Evolutionary conservation across 2,797 vertebrate genomes (phyloP).

Genomic region (Spheniscus humboldti): DNA sequence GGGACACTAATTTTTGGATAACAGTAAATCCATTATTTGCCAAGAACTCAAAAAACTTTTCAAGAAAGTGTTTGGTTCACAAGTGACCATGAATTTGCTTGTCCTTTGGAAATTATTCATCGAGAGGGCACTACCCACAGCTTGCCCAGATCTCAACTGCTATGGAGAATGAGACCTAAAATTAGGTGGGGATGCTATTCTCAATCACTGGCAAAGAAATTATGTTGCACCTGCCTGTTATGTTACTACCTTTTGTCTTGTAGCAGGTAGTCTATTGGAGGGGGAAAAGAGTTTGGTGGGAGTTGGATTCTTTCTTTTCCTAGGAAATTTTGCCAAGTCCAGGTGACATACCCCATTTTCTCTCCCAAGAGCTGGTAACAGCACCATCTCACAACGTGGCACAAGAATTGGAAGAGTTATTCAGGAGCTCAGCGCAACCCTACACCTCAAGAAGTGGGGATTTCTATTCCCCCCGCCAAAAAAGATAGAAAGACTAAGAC

Average conservation of each 20-base stretch:
- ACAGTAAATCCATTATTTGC: neutral
- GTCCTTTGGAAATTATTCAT: neutral
- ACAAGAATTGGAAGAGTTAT: neutral
- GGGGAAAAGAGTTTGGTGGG: neutral
- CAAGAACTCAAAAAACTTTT: neutral
- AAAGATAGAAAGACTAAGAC: neutral
- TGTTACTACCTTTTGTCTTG: neutral
- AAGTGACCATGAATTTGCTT: neutral
- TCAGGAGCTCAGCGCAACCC: neutral
- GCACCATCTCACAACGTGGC: neutral
- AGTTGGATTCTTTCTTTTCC: neutral
- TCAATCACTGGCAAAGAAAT: neutral
- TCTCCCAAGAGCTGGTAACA: neutral
- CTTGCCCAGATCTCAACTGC: neutral
- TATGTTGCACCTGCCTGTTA: neutral
- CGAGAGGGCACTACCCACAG: neutral
- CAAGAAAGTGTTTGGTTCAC: neutral
- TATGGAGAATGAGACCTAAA: neutral
- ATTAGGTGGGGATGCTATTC: neutral
- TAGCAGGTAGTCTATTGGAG: neutral
- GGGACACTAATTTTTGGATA: neutral
- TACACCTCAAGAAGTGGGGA: neutral
- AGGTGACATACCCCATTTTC: neutral
- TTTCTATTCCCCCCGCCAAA: neutral
- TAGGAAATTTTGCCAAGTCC: neutral